Base-by-base conservation (phyloP, 2,797 vertebrate genomes). In the Tokudaia muenninki region DNA sequence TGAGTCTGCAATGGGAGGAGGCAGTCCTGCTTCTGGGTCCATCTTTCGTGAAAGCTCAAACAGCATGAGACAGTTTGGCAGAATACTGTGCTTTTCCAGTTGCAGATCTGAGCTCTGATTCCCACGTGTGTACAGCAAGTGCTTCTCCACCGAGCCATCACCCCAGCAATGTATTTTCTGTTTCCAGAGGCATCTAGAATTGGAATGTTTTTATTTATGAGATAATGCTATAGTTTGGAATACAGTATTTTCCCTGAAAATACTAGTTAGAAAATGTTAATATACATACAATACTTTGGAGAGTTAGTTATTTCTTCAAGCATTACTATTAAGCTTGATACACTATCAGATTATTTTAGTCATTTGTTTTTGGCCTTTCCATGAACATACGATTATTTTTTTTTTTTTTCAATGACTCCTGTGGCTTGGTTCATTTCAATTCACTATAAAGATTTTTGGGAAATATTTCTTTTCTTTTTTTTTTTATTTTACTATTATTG, bases 171-270 rank as follows among this genome's bases (percentile, higher is more conserved):
- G 17, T 84, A 4, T 86, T 29, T 87, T 94, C 21, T 87, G 37
- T 67, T 96, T 94, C 77, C 63, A 90, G 80, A 87, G 92, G 22
- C 77, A 83, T 92, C 37, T 90, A 50, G 41, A 84, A 17, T 55
- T 67, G 91, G 16, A 74, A 13, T 14, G 59, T 84, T 67, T 22
- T 37, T 72, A 26, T 94, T 41, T 94, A 44, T 89, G 52, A 67
- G 50, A 19, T 86, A 57, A 86, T 79, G 41, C 41, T 59, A 89
- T 95, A 77, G 79, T 86, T 78, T 92, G 72, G 47, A 93, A 91
- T 67, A 47, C 21, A 50, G 21, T 29, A 77, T 86, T 75, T 67
- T 24, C 19, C 10, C 44, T 44, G 37, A 52, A 70, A 81, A 22
- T 81, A 72, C 81, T 72, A 79, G 34, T 80, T 84, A 52, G 8